A percentile compares a stretch with the other conserved stretches of the same genome.
Evolutionary conservation across 2,113 vertebrate species (phyloP).

Genomic region (Sciurus niger): DNA sequence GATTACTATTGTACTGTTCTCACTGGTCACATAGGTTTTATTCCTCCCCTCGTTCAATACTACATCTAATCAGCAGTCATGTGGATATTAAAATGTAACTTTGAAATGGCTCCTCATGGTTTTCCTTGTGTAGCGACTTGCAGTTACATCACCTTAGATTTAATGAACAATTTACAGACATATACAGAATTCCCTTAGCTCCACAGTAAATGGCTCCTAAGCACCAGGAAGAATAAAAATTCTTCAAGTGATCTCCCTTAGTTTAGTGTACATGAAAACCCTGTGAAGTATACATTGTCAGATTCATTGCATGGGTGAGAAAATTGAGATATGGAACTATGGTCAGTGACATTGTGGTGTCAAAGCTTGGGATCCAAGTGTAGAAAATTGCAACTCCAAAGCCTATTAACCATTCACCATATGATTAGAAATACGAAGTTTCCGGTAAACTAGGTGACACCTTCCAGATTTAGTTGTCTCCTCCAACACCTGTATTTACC

Average conservation of each 20-base stretch:
- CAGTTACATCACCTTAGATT: background rate
- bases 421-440: background rate
- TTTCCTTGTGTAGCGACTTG: background rate
- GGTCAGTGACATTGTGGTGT: background rate
- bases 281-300: background rate
- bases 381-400: background rate
- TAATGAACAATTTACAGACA: background rate
- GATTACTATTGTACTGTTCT: background rate
- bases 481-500: background rate
- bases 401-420: background rate
- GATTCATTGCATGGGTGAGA: background rate
- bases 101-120: background rate
- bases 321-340: background rate
- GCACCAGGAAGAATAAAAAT: background rate
- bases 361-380: background rate
- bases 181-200: background rate
- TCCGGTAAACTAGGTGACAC: background rate
- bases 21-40: background rate
- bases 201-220: background rate
- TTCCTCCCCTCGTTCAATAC: rapidly evolving
- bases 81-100: background rate
- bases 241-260: background rate
- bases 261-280: background rate
- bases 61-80: background rate
- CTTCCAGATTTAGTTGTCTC: background rate